Percentiles rank a stretch among this genome's conserved stretches.
These are phyloP conservation scores for Spodoptera exigua DNA, from an alignment of 2,888 invertebrate genomes.

Conservation along the genomic window DNA sequence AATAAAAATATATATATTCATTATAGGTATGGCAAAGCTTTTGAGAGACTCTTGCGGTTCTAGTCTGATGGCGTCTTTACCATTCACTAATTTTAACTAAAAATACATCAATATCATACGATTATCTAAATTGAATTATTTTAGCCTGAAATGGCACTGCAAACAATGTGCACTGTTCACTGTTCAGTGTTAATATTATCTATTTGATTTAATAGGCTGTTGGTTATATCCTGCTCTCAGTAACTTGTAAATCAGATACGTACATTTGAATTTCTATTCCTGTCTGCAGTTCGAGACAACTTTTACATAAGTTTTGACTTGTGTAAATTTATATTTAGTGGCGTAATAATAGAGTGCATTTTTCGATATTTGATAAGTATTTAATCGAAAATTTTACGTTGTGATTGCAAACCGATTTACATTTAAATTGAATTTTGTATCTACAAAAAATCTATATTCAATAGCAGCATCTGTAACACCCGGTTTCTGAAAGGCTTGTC, in stretches of 20 bases:
- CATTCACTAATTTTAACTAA: conserved; percentile 7
- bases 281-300: conserved; percentile 19
- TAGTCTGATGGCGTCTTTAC: too few species aligned
- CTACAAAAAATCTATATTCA: too few species aligned
- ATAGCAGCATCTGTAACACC: too few species aligned
- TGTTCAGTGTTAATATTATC: conserved; percentile 23
- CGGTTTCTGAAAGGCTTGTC: too few species aligned
- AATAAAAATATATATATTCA: too few species aligned
- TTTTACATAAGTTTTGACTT: conserved; percentile 10
- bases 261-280: conserved; percentile 38
- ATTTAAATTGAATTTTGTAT: too few species aligned
- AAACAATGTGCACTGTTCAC: conserved; percentile 4
- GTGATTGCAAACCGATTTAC: too few species aligned
- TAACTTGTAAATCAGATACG: conserved; percentile 32
- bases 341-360: neutral
- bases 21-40: too few species aligned
- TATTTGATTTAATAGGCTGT: conserved; percentile 38
- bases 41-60: too few species aligned
- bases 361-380: too few species aligned
- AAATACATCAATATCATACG: conserved; percentile 13
- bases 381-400: too few species aligned
- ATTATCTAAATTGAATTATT: conserved; percentile 31
- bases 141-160: conserved; percentile 15
- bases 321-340: conserved; percentile 8
- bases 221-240: conserved; percentile 22